phyloP scores from a whole-genome alignment of 2,797 vertebrate species.

The Channallabes apus region DNA sequence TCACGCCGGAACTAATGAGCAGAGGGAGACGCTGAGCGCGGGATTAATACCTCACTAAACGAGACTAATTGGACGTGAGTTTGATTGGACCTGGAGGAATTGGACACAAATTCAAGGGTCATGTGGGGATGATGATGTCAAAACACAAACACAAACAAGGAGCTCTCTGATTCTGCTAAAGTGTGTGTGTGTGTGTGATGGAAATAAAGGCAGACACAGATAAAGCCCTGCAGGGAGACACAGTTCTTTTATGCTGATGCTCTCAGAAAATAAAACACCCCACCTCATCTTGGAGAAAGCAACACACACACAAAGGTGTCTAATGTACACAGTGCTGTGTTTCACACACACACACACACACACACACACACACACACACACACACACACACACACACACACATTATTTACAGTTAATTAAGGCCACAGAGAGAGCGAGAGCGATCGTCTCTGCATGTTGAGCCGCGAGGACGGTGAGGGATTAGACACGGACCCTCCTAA shows the following conservation, averaged over 20 bases:
- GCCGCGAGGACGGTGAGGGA: constrained; percentile 46
- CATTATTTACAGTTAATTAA: constrained; percentile 22
- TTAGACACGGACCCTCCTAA: constrained; percentile 37
- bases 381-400: too few species aligned
- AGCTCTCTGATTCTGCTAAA: neutral
- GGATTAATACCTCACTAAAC: constrained; percentile 70
- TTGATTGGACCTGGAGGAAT: constrained; percentile 68
- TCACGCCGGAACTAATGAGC: constrained; percentile 60
- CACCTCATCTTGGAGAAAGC: neutral
- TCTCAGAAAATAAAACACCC: constrained; percentile 19
- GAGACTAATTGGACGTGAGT: constrained; percentile 67
- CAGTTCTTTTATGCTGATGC: constrained; percentile 23
- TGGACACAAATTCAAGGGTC: constrained; percentile 57
- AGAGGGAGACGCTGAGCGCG: constrained; percentile 57
- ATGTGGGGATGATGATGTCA: constrained; percentile 57
- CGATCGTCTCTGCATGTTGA: neutral
- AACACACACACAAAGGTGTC: neutral
- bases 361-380: constrained; percentile 9
- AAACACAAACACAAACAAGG: constrained; percentile 30
- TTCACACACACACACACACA: neutral
- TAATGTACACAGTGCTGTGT: constrained; percentile 7
- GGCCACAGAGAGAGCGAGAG: neutral
- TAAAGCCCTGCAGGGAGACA: constrained; percentile 15
- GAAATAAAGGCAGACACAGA: constrained; percentile 47
- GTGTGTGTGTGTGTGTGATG: neutral